phyloP scores from a whole-genome alignment of 2,888 invertebrate species.

The Slavum lentiscoides region DNA sequence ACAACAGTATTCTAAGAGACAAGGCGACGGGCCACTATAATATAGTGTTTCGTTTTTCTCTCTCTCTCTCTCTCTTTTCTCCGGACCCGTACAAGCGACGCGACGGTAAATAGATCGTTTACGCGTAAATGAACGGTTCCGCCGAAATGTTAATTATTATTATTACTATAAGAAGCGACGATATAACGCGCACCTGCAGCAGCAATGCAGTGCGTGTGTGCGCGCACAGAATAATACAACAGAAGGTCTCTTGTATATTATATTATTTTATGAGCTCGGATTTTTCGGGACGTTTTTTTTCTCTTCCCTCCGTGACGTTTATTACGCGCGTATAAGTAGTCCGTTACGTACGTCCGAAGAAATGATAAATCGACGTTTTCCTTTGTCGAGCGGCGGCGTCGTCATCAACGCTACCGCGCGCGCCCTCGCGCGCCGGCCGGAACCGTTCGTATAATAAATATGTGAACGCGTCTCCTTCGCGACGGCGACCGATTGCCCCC shows the following conservation, averaged over 20 bases:
- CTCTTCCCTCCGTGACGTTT: slow-evolving; percentile 20
- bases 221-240: no score
- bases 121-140: no score
- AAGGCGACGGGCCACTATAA: not conserved
- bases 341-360: slow-evolving; percentile 31
- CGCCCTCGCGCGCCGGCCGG: not conserved
- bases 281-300: slow-evolving; percentile 34
- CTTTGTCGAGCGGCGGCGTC: slow-evolving; percentile 23
- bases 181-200: no score
- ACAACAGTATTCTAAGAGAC: no score
- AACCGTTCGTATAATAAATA: not conserved
- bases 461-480: no score
- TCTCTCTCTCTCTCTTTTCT: no score
- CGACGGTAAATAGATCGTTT: not conserved
- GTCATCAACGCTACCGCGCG: slow-evolving; percentile 18
- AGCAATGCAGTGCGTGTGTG: no score
- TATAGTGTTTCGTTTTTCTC: no score
- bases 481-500: no score
- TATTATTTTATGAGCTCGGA: not conserved
- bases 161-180: no score
- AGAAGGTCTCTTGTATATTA: not conserved
- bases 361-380: slow-evolving; percentile 50
- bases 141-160: no score
- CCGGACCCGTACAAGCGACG: no score
- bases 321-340: slow-evolving; percentile 41